Percentiles rank a stretch among this genome's conserved stretches.
Evolutionary conservation across 2,888 invertebrate species (phyloP).

Genomic region (Drosophila bunnanda): DNA sequence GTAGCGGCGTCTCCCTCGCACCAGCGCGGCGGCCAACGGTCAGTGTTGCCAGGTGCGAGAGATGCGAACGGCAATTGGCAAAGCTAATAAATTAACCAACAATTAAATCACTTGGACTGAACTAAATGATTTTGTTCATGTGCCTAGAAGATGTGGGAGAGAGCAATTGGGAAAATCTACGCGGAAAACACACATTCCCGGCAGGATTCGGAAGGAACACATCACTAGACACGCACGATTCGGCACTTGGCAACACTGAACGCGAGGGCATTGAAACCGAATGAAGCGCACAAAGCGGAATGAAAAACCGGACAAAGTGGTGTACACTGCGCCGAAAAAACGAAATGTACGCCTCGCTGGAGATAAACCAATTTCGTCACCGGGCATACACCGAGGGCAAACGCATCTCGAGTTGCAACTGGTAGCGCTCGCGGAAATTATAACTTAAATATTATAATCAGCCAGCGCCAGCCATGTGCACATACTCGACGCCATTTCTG

Average conservation of each 20-base stretch:
- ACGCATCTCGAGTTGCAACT: constrained; percentile 1
- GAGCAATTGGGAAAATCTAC: constrained; percentile 1
- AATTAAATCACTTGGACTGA: constrained; percentile 7
- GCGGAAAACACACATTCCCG: constrained; percentile 7
- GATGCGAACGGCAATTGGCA: neutral
- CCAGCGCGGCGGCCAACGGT: constrained; percentile 10
- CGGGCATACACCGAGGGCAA: neutral
- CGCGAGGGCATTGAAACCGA: constrained; percentile 72
- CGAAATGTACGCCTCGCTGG: constrained; percentile 9
- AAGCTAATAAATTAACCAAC: constrained; percentile 11
- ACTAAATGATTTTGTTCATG: neutral
- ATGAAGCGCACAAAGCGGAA: constrained; percentile 64
- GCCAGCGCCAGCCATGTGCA: constrained; percentile 68
- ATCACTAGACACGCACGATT: constrained; percentile 41
- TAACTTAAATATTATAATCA: constrained; percentile 27
- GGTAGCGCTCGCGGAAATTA: constrained; percentile 14
- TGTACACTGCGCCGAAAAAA: constrained; percentile 53
- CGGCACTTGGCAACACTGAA: constrained; percentile 57
- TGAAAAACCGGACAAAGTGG: constrained; percentile 80
- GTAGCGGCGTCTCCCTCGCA: constrained; percentile 64
- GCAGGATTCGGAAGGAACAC: constrained; percentile 6
- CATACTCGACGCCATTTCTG: constrained; percentile 79
- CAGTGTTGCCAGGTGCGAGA: constrained; percentile 58
- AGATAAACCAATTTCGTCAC: constrained; percentile 12
- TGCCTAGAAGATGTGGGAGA: neutral